Evolutionary conservation across 2,888 invertebrate genomes (phyloP), one percentile per base, ranked within the genome.

Genomic region (Polia nebulosa): DNA sequence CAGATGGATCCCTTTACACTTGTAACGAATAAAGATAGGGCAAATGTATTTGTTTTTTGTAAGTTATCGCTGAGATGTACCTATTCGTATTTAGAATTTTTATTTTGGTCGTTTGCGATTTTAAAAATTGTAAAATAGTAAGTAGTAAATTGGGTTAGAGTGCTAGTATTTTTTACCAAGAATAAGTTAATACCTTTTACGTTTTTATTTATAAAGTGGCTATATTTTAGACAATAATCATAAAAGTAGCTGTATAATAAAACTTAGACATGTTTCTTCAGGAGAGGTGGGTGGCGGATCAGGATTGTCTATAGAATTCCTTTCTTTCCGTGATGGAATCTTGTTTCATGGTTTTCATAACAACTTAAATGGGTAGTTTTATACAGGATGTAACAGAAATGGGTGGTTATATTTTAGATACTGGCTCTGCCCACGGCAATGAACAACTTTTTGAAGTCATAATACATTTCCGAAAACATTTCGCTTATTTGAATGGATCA

Each of bases 1-100:
- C 64, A 56, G 53, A 76, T 61, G 44, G 60, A 79, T 76, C 63
- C 66, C 51, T 67, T 74, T 59, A 67, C 76, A 60, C 61, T 68
- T 61, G 64, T 78, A 69, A 55, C 72, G 59, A 63, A 79, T 72
- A 72, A 65, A 55, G 63, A 72, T 63, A 59, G n/a, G 49, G 27
- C 22, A 57, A 45, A 53, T 45, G 34, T 58, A 58, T 76, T 78
- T 68, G 52, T 61, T 62, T 61, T 56, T 59, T 59, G 51, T 72
- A 29, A 39, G 55, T 45, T n/a, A 39, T 62, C 41, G 22, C 36
- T 9, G 5, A 25, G 17, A 49, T 49, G 25, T 52, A n/a, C n/a
- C n/a, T n/a, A 27, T 41, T 39, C 9, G n/a, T 49, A 57, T 65
- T 61, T 45, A 58, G 11, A 29, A 52, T 29, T 11, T 25, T 25